Base-by-base conservation (phyloP, 2,797 vertebrate species). In the Arctocebus calabarensis region DNA sequence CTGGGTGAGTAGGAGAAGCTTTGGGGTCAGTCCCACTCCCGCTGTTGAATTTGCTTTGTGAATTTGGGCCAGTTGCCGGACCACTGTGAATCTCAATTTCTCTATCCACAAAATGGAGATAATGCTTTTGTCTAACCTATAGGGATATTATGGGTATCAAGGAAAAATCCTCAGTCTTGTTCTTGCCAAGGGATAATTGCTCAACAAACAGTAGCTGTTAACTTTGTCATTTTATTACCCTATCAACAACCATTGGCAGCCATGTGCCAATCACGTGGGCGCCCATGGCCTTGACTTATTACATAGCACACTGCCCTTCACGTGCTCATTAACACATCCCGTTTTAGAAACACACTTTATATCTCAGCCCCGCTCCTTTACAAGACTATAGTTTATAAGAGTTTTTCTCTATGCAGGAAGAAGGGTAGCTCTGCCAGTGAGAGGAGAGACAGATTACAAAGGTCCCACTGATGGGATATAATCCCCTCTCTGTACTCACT, bases 331-430 rank as follows among this genome's bases (percentile, higher is more conserved):
- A 25, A 19, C 22, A 12, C 52, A 11, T 64, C 70, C 84, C 71
- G 66, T 74, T 91, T 94, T 57, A 70, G 59, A 78, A 79, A 64
- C 10, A 4, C 12, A 23, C 66, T 13, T 3, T 52, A n/a, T 79
- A 68, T 59, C 66, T 88, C 45, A 84, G 71, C 27, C 94, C 82
- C 11, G 0, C 52, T 95, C 59, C 73, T 85, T 17, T 8, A 0
- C 8, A 66, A 74, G 86, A 87, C 37, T 75, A 88, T 84, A 91
- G 66, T 95, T 94, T 96, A 92, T 96, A 96, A 97, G 95, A 97
- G 96, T 96, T 97, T 97, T 97, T 96, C 91, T 93, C 96, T 92
- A 16, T 79, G 62, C 57, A 90, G 91, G 61, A 92, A n/a, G 78
- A 82, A 85, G 79, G 75, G 86, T 4, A 89, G 92, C 96, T 89